Percentiles rank a stretch among this genome's conserved stretches.
phyloP scores from a whole-genome alignment of 2,888 invertebrate genomes.

The Agrochola macilenta region DNA sequence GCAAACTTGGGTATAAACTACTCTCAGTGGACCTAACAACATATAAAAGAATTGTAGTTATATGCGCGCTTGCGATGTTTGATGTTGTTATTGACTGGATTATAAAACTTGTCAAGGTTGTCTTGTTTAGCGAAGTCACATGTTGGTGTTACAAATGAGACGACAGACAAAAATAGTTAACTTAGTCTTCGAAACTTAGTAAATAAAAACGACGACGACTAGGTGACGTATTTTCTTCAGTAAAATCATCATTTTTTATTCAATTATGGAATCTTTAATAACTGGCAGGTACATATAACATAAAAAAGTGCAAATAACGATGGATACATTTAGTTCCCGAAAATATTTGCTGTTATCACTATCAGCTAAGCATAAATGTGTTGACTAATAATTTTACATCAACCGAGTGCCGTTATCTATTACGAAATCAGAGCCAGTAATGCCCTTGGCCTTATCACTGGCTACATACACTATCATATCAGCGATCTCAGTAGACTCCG shows the following conservation, averaged over 20 bases:
- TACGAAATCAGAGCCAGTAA: slow-evolving; percentile 68
- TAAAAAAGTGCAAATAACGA: not conserved
- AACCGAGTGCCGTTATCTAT: slow-evolving; percentile 61
- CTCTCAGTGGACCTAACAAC: too few relatives aligned
- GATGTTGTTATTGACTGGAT: too few relatives aligned
- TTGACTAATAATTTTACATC: slow-evolving; percentile 10
- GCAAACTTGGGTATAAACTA: too few relatives aligned
- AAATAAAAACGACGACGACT: not conserved
- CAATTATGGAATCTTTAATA: not conserved
- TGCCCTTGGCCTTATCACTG: slow-evolving; percentile 71
- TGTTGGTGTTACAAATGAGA: too few relatives aligned
- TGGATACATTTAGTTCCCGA: not conserved
- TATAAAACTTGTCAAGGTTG: not conserved
- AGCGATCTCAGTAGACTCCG: slow-evolving; percentile 53
- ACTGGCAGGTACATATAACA: not conserved
- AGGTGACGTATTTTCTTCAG: not conserved
- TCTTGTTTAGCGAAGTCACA: not conserved
- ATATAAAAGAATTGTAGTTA: too few relatives aligned
- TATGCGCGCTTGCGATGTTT: too few relatives aligned
- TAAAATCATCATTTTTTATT: not conserved
- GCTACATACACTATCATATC: slow-evolving; percentile 69
- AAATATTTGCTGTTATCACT: not conserved
- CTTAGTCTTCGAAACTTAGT: too few relatives aligned
- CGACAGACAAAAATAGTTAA: not conserved
- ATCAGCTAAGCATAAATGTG: not conserved